These are phyloP conservation scores for Deilephila porcellus DNA, from an alignment of 2,888 invertebrate genomes.

Conservation along the genomic window DNA sequence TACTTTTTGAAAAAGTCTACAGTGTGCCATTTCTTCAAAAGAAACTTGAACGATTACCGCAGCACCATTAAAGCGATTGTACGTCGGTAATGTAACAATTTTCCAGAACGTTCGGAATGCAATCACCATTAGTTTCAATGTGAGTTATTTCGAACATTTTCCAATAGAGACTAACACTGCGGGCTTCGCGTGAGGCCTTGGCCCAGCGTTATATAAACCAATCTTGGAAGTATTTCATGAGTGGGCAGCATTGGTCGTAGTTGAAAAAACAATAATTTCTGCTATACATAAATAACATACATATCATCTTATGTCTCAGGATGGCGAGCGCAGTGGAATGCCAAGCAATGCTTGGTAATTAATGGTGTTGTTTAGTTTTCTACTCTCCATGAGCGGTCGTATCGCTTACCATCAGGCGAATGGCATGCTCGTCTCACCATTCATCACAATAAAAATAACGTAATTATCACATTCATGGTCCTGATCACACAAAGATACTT, in stretches of 20 bases:
- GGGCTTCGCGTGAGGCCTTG: conserved; percentile 17
- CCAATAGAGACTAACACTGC: neutral
- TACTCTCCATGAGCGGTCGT: too few relatives aligned
- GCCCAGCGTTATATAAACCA: neutral
- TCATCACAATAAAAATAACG: neutral
- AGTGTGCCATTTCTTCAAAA: too few relatives aligned
- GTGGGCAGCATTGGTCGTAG: neutral
- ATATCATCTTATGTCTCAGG: too few relatives aligned
- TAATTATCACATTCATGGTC: too few relatives aligned
- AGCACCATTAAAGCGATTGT: conserved; percentile 6
- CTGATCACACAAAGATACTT: too few relatives aligned
- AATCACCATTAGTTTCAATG: neutral
- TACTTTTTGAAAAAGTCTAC: neutral
- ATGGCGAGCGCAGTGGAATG: too few relatives aligned
- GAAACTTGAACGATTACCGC: neutral
- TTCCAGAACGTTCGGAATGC: neutral
- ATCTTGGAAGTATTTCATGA: neutral
- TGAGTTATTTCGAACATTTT: conserved; percentile 7
- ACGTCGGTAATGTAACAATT: neutral
- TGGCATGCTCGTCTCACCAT: too few relatives aligned
- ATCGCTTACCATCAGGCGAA: too few relatives aligned
- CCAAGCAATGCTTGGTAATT: too few relatives aligned
- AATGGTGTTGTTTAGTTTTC: too few relatives aligned
- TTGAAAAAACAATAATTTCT: neutral
- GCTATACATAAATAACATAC: too few relatives aligned